phyloP scores from a whole-genome alignment of 2,113 vertebrate species.

The Cyprinodon brontotheroides region DNA sequence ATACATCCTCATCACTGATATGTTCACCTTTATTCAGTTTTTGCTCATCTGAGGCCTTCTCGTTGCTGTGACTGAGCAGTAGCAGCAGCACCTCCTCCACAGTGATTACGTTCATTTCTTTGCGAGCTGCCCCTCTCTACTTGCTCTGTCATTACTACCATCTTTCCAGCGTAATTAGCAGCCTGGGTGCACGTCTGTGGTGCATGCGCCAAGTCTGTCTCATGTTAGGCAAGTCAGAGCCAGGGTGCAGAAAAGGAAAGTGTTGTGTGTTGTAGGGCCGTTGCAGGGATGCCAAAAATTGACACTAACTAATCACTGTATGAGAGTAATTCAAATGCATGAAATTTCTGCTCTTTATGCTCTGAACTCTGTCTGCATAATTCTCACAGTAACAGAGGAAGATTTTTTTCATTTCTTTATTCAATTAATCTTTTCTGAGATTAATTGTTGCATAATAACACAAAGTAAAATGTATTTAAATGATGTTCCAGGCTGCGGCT shows the following conservation, averaged over 20 bases:
- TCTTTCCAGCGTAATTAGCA: slow-evolving; percentile 67
- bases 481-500: background rate
- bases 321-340: slow-evolving; percentile 65
- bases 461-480: background rate
- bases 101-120: slow-evolving; percentile 49
- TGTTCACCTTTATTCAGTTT: background rate
- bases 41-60: slow-evolving; percentile 43
- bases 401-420: background rate
- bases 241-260: slow-evolving; percentile 21
- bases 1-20: slow-evolving; percentile 6
- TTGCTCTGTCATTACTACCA: slow-evolving; percentile 72
- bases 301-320: slow-evolving; percentile 61
- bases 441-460: background rate
- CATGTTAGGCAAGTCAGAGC: slow-evolving; percentile 40
- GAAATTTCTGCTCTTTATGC: slow-evolving; percentile 43
- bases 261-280: slow-evolving; percentile 38
- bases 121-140: slow-evolving; percentile 54
- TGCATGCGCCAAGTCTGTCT: slow-evolving; percentile 47
- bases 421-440: no score
- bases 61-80: slow-evolving; percentile 28
- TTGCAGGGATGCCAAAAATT: slow-evolving; percentile 33
- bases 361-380: slow-evolving; percentile 34
- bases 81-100: slow-evolving; percentile 44
- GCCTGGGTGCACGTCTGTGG: slow-evolving; percentile 63
- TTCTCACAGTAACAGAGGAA: slow-evolving; percentile 5